Base-by-base conservation (phyloP, 2,888 invertebrate species). In the Drepanosiphum platanoidis region DNA sequence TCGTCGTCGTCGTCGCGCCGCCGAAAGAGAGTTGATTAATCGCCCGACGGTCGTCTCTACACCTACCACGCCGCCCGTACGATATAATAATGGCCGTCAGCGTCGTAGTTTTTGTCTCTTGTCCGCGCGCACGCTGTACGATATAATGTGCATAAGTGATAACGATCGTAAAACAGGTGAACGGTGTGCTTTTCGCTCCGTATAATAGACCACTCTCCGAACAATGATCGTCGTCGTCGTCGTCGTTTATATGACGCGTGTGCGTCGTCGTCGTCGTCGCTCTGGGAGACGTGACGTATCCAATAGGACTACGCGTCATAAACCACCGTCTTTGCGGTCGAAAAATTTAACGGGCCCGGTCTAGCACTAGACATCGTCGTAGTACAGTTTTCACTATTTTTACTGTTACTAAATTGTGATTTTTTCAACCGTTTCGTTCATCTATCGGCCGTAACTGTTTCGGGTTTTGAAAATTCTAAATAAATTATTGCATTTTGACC, bases 11-110 rank as follows among this genome's bases (percentile, higher is more conserved):
- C 22, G 42, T 46, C 46, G 42, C 75, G 42, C 18, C 9, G 42
- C 30, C 30, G 46, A 74, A 52, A 74, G 74, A 74, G 74, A 52
- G 52, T 52, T 74, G 74, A 74, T 74, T 74, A 74, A 74, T 74
- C 74, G 52, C 52, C 32, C 52, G 32, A 46, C 13, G 52, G n/a
- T n/a, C 13, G 46, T 52, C n/a, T n/a, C n/a, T n/a, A 74, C 30
- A 30, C 32, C 74, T 32, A 74, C 42, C 72, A 13, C 27, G 8
- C n/a, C n/a, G 61, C n/a, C 9, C 61, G 22, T 22, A 22, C 52
- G 52, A 42, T 61, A 61, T 27, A n/a, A 27, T 61, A 61, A 61
- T 61, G n/a, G 61, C 61, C n/a, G n/a, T 61, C 61, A 61, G 61
- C n/a, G 61, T 42, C 72, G 22, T 18, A 72, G 72, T 72, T 72